phyloP scores from a whole-genome alignment of 1,140 invertebrate genomes.

The Monochamus saltuarius region DNA sequence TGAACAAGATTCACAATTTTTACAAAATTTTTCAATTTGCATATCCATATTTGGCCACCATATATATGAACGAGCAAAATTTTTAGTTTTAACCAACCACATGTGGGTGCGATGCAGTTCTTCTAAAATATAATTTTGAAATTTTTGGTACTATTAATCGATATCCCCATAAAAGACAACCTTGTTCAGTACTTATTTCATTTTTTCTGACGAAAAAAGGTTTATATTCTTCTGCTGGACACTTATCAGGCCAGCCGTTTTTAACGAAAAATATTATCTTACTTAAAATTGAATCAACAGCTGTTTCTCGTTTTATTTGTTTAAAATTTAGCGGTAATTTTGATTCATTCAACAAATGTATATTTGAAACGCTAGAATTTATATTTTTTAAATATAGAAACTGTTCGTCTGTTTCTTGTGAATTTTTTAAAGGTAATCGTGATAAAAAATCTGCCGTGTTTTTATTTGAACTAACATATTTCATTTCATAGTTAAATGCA shows the following conservation, averaged over 20 bases:
- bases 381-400: too few species aligned
- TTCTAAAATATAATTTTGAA: constrained; percentile 39
- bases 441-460: constrained; percentile 40
- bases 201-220: constrained; percentile 17
- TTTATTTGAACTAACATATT: constrained; percentile 32
- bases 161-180: constrained; percentile 39
- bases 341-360: too few species aligned
- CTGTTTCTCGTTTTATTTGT: constrained; percentile 24
- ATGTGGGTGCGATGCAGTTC: constrained; percentile 51
- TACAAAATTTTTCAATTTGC: constrained; percentile 17
- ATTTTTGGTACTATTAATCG: constrained; percentile 49
- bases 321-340: neutral
- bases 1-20: constrained; percentile 12
- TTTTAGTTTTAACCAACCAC: constrained; percentile 53
- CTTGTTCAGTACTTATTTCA: constrained; percentile 34
- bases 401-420: too few species aligned
- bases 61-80: constrained; percentile 46
- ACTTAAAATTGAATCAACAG: constrained; percentile 1
- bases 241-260: neutral
- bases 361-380: too few species aligned
- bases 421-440: constrained; percentile 31
- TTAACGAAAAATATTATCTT: constrained; percentile 7
- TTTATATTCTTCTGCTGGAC: constrained; percentile 2
- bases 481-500: constrained; percentile 44
- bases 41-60: constrained; percentile 54